Conservation (phyloP, 2,888 invertebrate species). For the Oscheius myriophilus region DNA sequence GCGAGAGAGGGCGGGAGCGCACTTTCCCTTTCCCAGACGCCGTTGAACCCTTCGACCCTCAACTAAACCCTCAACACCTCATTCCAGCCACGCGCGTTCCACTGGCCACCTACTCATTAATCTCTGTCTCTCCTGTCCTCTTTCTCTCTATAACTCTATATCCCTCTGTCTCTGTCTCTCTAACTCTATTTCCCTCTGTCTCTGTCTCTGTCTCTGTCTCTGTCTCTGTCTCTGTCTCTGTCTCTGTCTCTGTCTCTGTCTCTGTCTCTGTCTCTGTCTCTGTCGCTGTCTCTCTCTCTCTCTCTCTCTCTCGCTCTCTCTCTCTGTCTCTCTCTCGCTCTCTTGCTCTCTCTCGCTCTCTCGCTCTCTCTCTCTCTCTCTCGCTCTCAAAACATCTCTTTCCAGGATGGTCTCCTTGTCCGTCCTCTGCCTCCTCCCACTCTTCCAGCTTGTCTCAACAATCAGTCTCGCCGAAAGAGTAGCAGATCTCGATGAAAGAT, state of each 20-base stretch:
- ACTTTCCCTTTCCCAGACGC: conserved; percentile 14
- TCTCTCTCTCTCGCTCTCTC: not conserved
- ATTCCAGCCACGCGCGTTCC: not conserved
- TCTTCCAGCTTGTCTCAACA: not conserved
- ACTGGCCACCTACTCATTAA: not conserved
- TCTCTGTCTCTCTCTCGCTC: not conserved
- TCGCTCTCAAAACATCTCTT: not conserved
- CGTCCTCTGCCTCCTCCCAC: not conserved
- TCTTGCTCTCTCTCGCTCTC: not conserved
- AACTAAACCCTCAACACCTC: no score
- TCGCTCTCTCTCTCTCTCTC: no score
- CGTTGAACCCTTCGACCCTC: no score
- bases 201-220: conserved; percentile 1
- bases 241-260: no score
- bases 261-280: no score
- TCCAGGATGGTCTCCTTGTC: not conserved
- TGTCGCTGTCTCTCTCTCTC: conserved; percentile 4
- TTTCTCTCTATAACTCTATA: no score
- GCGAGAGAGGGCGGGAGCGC: conserved; percentile 4
- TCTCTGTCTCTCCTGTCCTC: not conserved
- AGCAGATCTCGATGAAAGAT: conserved; percentile 14
- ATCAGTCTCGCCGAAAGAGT: conserved; percentile 8
- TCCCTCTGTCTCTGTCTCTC: not conserved
- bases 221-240: not conserved
- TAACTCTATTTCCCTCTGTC: no score